phyloP scores from a whole-genome alignment of 53 echinoderm and acorn worm genomes.

The Paracentrotus lividus region DNA sequence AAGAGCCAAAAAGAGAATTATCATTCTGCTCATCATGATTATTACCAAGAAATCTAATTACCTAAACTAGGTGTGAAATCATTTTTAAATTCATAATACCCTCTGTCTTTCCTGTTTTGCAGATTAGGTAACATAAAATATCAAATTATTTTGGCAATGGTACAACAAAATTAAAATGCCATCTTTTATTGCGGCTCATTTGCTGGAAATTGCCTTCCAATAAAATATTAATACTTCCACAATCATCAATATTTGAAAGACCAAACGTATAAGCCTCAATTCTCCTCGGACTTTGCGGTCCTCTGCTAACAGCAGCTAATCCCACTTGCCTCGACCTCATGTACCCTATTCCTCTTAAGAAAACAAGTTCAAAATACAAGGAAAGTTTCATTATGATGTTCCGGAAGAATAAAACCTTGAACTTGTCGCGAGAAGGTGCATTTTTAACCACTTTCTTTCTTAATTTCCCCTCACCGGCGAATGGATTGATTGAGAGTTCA shows the following conservation, averaged over 20 bases:
- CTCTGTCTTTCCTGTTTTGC: too few relatives aligned
- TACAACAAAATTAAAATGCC: background rate
- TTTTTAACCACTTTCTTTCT: background rate
- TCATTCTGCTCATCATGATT: too few relatives aligned
- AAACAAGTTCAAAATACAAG: conserved; percentile 46
- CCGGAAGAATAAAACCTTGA: conserved; percentile 25
- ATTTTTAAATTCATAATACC: too few relatives aligned
- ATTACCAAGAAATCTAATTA: too few relatives aligned
- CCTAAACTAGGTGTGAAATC: too few relatives aligned
- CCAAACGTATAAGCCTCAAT: background rate
- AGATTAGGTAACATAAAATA: background rate
- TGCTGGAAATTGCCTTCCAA: background rate
- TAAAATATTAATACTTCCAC: conserved; percentile 7
- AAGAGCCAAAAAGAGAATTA: too few relatives aligned
- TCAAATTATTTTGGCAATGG: background rate
- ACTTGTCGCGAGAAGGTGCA: background rate
- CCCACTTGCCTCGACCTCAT: conserved; percentile 2
- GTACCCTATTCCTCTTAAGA: background rate
- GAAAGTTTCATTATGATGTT: conserved; percentile 50
- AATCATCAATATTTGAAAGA: background rate
- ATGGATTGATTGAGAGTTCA: background rate
- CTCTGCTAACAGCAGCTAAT: background rate
- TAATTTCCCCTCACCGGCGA: conserved; percentile 22
- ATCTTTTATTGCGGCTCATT: background rate
- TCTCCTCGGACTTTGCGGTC: background rate